These are phyloP conservation scores for Sturnira hondurensis DNA, from an alignment of 2,113 vertebrate genomes.

Conservation along the genomic window DNA sequence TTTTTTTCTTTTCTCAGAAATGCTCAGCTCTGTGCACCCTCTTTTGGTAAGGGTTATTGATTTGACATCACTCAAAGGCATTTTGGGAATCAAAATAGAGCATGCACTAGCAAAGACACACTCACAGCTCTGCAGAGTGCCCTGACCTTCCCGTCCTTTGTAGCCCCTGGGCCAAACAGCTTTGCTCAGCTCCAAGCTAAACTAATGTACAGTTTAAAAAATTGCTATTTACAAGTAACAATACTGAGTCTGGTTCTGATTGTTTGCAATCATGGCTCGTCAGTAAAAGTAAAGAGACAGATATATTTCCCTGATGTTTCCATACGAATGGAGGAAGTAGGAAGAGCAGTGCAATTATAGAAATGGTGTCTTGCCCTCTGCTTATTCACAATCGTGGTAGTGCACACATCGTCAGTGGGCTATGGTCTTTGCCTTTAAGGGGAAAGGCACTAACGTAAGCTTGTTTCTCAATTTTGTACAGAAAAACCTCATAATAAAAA, in stretches of 20 bases:
- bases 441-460: neutral
- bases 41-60: neutral
- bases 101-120: neutral
- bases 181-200: neutral
- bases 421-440: neutral
- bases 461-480: neutral
- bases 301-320: neutral
- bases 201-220: neutral
- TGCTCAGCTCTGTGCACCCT: neutral
- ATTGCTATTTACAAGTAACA: neutral
- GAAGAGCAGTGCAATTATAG: neutral
- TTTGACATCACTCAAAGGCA: neutral
- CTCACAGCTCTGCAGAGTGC: neutral
- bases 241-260: neutral
- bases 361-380: neutral
- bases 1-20: neutral
- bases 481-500: slow-evolving; percentile 40
- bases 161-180: neutral
- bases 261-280: neutral
- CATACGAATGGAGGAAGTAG: neutral
- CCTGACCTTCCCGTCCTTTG: neutral
- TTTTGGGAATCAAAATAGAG: neutral
- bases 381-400: neutral
- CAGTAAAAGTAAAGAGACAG: neutral
- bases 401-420: neutral